Evolutionary conservation across 2,888 invertebrate species (phyloP).

Genomic region (Netelia virgata): DNA sequence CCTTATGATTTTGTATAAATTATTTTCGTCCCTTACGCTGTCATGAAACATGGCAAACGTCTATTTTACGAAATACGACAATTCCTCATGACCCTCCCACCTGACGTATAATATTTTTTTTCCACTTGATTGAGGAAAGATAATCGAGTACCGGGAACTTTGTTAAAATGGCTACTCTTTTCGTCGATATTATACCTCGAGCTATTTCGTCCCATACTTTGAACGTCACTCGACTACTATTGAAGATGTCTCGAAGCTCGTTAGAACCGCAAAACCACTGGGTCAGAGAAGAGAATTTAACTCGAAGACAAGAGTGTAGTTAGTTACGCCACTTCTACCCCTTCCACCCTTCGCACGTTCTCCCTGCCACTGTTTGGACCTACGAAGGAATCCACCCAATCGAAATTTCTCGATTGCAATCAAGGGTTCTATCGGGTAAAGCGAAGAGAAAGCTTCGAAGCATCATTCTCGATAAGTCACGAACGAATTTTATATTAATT

Average conservation of each 20-base stretch:
- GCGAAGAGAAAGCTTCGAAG: slow-evolving; percentile 28
- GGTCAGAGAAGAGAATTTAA: slow-evolving; percentile 12
- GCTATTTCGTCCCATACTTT: slow-evolving; percentile 12
- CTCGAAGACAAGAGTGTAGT: slow-evolving; percentile 19
- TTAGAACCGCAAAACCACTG: slow-evolving; percentile 13
- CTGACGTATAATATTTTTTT: no score
- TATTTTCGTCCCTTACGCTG: no score
- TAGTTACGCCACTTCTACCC: slow-evolving; percentile 31
- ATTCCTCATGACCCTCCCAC: background rate
- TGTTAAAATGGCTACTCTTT: background rate
- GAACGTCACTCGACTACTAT: slow-evolving; percentile 11
- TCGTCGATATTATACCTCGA: background rate
- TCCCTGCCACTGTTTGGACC: background rate
- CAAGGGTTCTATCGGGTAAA: slow-evolving; percentile 16
- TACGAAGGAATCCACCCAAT: slow-evolving; percentile 3
- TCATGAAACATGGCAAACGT: no score
- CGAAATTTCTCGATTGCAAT: slow-evolving; percentile 33
- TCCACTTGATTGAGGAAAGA: background rate
- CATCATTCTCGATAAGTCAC: slow-evolving; percentile 17
- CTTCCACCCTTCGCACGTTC: background rate
- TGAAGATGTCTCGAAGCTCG: slow-evolving; percentile 25
- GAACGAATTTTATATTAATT: background rate
- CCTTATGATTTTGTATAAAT: no score
- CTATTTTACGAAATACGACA: no score
- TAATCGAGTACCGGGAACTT: background rate